These are phyloP conservation scores for Tetanocera ferruginea DNA, from an alignment of 2,888 invertebrate genomes.

Conservation along the genomic window DNA sequence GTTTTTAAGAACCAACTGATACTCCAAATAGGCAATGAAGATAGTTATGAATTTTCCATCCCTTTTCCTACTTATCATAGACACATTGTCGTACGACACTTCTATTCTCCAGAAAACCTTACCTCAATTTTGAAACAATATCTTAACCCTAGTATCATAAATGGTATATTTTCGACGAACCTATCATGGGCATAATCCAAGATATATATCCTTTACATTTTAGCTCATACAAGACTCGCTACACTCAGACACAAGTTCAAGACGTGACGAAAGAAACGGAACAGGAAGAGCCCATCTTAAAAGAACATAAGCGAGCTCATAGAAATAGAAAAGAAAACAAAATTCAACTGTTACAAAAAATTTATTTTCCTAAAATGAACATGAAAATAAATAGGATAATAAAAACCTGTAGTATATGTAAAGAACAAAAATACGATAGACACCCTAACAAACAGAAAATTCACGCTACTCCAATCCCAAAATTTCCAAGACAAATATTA, in stretches of 20 bases:
- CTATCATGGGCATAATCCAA: background rate
- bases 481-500: background rate
- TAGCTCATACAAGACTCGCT: background rate
- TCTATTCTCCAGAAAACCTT: no score
- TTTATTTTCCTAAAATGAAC: background rate
- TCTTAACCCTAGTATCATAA: no score
- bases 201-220: background rate
- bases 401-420: background rate
- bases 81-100: background rate
- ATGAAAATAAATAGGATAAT: background rate
- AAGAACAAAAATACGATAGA: background rate
- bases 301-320: background rate
- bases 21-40: no score
- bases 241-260: no score
- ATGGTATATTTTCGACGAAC: no score
- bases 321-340: background rate
- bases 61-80: background rate
- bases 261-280: background rate
- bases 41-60: no score
- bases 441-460: background rate
- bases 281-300: background rate
- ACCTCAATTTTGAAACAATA: no score
- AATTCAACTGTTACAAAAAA: slow-evolving; percentile 37
- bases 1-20: no score
- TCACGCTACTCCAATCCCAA: background rate